A percentile compares a stretch with the other conserved stretches of the same genome.
These are phyloP conservation scores for Halictus rubicundus DNA, from an alignment of 1,140 invertebrate genomes.

Conservation along the genomic window DNA sequence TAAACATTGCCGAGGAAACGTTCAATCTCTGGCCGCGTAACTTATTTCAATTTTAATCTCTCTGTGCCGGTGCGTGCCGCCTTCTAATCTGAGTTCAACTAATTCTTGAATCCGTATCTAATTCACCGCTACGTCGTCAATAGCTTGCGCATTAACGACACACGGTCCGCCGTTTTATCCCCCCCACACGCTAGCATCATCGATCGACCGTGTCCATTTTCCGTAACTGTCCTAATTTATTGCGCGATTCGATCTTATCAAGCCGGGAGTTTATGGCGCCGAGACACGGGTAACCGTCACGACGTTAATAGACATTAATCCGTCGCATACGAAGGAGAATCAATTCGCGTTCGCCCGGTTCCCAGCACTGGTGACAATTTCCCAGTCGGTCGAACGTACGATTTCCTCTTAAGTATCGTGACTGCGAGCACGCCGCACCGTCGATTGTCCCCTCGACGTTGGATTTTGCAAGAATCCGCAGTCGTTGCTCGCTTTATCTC, in stretches of 20 bases:
- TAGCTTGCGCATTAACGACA: constrained; percentile 19
- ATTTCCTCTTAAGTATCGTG: neutral
- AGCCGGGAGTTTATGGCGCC: constrained; percentile 34
- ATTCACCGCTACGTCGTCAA: constrained; percentile 1
- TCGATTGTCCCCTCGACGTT: neutral
- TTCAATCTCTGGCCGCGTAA: neutral
- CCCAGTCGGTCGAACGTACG: constrained; percentile 5
- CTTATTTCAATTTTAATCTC: constrained; percentile 37
- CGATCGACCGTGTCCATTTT: constrained; percentile 37
- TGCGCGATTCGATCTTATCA: constrained; percentile 37
- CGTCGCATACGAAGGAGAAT: constrained; percentile 17
- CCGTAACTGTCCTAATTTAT: constrained; percentile 36
- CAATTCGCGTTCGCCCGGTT: constrained; percentile 7
- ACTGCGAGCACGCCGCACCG: neutral
- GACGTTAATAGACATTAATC: constrained; percentile 28
- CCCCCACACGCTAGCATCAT: neutral
- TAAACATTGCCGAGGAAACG: no score
- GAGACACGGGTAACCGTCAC: neutral
- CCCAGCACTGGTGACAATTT: neutral
- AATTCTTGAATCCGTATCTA: constrained; percentile 28
- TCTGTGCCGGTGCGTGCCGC: neutral
- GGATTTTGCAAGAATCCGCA: constrained; percentile 26
- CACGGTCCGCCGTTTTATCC: neutral
- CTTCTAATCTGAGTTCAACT: constrained; percentile 34
- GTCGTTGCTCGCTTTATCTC: constrained; percentile 8